These are phyloP conservation scores for Actenoides hombroni DNA, from an alignment of 2,113 vertebrate genomes.

Conservation along the genomic window DNA sequence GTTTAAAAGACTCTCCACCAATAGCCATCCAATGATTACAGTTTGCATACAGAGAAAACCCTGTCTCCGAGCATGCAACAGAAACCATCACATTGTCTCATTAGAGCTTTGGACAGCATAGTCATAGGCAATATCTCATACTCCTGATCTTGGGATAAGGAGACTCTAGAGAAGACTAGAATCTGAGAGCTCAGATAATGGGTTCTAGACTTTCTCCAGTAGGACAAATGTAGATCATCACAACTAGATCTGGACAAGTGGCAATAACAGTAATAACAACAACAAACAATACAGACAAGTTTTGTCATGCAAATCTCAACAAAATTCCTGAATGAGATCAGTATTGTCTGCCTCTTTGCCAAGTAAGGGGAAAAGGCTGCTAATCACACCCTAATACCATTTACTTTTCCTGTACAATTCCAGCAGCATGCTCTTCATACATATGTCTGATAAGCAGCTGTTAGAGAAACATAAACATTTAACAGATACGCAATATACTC, in stretches of 20 bases:
- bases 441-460: background rate
- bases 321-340: background rate
- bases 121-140: background rate
- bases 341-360: background rate
- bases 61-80: background rate
- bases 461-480: background rate
- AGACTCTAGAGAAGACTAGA: background rate
- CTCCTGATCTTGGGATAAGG: background rate
- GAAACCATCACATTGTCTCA: background rate
- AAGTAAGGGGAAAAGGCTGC: background rate
- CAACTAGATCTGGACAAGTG: background rate
- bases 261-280: background rate
- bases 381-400: background rate
- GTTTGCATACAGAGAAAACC: background rate
- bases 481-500: conserved; percentile 48
- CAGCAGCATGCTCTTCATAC: background rate
- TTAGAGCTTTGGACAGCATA: background rate
- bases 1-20: background rate
- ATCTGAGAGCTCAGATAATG: background rate
- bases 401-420: background rate
- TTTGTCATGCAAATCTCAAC: background rate
- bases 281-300: background rate
- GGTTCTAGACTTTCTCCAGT: background rate
- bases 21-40: background rate
- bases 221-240: background rate